Evolutionary conservation across 2,797 vertebrate species (phyloP).

Genomic region (Anguilla pacifica): DNA sequence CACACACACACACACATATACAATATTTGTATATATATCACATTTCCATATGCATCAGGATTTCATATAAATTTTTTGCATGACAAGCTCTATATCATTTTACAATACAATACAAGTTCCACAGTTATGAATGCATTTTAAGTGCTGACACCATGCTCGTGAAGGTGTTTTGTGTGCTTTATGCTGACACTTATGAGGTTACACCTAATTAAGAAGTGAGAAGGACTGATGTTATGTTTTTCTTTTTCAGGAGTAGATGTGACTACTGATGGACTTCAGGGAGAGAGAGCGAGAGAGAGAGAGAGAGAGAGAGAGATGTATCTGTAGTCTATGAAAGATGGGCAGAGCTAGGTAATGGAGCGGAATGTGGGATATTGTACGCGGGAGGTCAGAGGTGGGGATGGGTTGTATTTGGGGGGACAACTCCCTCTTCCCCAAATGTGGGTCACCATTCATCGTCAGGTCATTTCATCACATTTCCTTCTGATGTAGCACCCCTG

Average conservation of each 20-base stretch:
- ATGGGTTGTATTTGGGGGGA: neutral
- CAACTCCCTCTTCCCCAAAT: neutral
- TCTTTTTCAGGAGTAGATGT: neutral
- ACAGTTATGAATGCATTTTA: neutral
- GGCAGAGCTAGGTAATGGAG: neutral
- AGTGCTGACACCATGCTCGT: neutral
- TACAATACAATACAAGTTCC: too few relatives aligned
- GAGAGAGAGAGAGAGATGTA: neutral
- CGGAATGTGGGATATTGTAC: neutral
- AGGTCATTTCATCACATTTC: conserved; percentile 3
- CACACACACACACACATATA: neutral
- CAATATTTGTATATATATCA: neutral
- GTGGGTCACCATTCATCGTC: neutral
- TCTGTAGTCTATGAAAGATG: neutral
- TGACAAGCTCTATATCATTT: neutral
- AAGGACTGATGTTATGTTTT: neutral
- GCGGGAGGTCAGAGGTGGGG: neutral
- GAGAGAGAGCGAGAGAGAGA: neutral
- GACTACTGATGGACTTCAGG: neutral
- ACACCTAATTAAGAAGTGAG: neutral
- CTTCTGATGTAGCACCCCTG: neutral
- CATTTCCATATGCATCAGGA: neutral
- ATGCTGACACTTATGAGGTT: neutral
- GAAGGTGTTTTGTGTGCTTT: neutral
- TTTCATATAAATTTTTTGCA: neutral